Base-by-base conservation (phyloP, 2,113 vertebrate species). In the Phalacrocorax pelagicus region DNA sequence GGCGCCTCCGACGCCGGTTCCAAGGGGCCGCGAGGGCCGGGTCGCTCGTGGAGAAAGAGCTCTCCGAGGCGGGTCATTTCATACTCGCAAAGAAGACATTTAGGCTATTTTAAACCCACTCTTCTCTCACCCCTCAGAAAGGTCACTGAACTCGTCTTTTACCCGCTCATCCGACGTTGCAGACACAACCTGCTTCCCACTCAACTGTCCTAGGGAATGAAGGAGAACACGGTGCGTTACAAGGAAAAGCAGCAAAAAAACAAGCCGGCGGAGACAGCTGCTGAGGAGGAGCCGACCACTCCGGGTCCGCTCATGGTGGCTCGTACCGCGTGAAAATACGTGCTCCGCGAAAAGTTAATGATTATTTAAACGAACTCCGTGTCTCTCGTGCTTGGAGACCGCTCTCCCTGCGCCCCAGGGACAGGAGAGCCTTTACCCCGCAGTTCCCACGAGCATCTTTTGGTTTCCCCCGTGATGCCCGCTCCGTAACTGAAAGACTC, bases 101-200 rank as follows among this genome's bases (percentile, higher is more conserved):
- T 96, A 97, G 97, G 92, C 97, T 97, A 85, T 90, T 87, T 97
- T 73, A 97, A 98, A 98, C 98, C 98, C 98, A 96, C 98, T 98
- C 98, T 98, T 98, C 98, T 98, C 98, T 98, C 98, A 99, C 99
- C 99, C 99, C 98, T 99, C 99, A 81, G 99, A 99, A 94, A 99
- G 97, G 96, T 99, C 99, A 95, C 98, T 99, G 98, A 98, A 99
- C 94, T 98, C 98, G 70, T 98, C 98, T 97, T 98, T 98, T 98
- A 99, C 98, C 97, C 98, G 97, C 91, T 98, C 98, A 97, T 98
- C 98, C 81, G 95, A 97, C 77, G 97, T 74, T 90, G 98, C 96
- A 94, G 97, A 98, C 21, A 81, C 78, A 65, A 97, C 84, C 97
- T 97, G 97, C 91, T 98, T 98, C 58, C 96, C 97, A 83, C 97